Evolutionary conservation across 2,113 vertebrate species (phyloP).

Genomic region (Fukomys damarensis): DNA sequence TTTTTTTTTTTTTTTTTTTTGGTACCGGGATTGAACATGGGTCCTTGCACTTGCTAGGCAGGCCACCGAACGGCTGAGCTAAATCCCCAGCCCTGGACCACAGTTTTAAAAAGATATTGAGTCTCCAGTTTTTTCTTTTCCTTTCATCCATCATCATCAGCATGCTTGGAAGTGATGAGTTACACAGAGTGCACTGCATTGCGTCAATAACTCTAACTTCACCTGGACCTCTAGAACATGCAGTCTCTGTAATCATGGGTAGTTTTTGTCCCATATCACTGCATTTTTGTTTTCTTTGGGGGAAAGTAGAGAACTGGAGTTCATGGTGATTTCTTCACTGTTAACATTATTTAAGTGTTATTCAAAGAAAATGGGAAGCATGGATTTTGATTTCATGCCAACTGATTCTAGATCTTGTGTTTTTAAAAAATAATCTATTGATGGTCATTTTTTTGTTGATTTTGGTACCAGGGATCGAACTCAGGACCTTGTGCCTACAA

Average conservation of each 20-base stretch:
- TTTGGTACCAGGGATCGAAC: no score
- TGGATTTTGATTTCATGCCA: slow-evolving; percentile 8
- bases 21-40: no score
- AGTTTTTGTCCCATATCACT: not conserved
- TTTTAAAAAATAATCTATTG: not conserved
- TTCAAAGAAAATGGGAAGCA: slow-evolving; percentile 15
- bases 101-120: not conserved
- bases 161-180: not conserved
- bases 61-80: no score
- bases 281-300: not conserved
- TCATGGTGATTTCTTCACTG: not conserved
- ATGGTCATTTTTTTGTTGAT: no score
- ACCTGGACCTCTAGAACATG: not conserved
- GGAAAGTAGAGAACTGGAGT: not conserved
- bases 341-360: not conserved
- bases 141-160: not conserved
- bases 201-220: not conserved
- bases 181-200: not conserved
- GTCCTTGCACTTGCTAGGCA: no score
- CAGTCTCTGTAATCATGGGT: not conserved
- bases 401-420: slow-evolving; percentile 14
- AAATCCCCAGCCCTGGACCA: no score
- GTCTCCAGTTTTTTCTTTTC: not conserved
- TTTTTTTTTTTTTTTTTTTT: no score
- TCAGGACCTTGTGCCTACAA: no score